Percentiles rank a stretch among this genome's conserved stretches.
Conservation (phyloP, 2,888 invertebrate species). For the Ornithoptera priamus region DNA sequence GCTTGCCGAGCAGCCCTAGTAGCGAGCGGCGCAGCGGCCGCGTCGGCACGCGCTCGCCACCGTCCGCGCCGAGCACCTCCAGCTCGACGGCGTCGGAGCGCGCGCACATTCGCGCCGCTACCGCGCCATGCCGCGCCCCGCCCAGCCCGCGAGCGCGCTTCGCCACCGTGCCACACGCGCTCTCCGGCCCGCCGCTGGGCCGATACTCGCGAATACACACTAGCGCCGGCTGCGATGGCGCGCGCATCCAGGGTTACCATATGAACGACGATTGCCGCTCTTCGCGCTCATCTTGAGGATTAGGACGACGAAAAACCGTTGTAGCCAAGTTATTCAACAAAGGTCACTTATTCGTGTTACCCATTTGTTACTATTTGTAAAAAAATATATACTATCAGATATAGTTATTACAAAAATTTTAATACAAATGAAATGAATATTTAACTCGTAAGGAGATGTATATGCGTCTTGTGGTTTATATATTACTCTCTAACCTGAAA, state of each 20-base stretch:
- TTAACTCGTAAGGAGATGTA: no score
- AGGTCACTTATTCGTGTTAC: background rate
- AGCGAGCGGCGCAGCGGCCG: constrained; percentile 85
- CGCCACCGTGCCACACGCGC: constrained; percentile 46
- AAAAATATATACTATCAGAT: no score
- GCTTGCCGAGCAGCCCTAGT: constrained; percentile 82
- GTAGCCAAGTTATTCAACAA: background rate
- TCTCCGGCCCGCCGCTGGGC: constrained; percentile 50
- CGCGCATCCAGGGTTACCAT: constrained; percentile 37
- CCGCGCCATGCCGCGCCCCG: constrained; percentile 85
- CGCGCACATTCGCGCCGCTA: constrained; percentile 87
- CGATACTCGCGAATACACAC: constrained; percentile 45
- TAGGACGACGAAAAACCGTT: background rate
- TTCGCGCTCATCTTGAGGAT: background rate
- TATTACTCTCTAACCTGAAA: no score
- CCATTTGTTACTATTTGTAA: background rate
- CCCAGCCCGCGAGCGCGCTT: constrained; percentile 59
- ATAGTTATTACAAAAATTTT: no score
- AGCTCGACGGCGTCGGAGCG: constrained; percentile 88
- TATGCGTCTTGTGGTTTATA: no score
- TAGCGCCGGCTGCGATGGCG: constrained; percentile 41
- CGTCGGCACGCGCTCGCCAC: constrained; percentile 86
- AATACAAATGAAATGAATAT: no score
- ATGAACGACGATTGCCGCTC: background rate
- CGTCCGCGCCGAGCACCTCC: constrained; percentile 90